These are phyloP conservation scores for Rhabditoides inermis DNA, from an alignment of 2,888 invertebrate species.

Conservation along the genomic window DNA sequence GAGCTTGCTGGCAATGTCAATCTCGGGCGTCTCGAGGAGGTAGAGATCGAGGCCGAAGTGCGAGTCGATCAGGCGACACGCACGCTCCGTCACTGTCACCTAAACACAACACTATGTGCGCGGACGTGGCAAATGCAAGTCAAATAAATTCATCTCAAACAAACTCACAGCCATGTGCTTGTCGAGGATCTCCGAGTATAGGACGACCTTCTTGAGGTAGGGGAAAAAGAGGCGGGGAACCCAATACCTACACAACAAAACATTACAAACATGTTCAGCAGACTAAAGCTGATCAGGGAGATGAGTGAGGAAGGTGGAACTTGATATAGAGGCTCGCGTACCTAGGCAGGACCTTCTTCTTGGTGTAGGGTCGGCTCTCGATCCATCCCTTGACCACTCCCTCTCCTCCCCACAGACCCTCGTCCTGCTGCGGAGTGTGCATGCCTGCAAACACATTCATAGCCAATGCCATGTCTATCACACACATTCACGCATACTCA, in stretches of 20 bases:
- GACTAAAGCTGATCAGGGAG: too few species aligned
- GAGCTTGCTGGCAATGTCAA: conserved; percentile 77
- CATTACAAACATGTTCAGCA: not conserved
- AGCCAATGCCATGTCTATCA: not conserved
- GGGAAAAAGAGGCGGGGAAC: conserved; percentile 84
- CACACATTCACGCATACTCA: not conserved
- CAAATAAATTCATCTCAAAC: too few species aligned
- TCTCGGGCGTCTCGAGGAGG: conserved; percentile 78
- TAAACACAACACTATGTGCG: too few species aligned
- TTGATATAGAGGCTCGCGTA: not conserved
- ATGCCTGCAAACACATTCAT: conserved; percentile 67
- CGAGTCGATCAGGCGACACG: conserved; percentile 75
- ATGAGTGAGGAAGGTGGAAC: too few species aligned
- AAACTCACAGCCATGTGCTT: conserved; percentile 30
- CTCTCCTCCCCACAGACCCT: conserved; percentile 94
- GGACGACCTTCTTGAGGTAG: conserved; percentile 67
- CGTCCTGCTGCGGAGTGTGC: conserved; percentile 70
- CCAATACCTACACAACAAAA: conserved; percentile 52
- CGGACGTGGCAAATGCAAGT: too few species aligned
- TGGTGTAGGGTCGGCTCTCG: conserved; percentile 40
- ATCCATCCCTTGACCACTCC: conserved; percentile 76
- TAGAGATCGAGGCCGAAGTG: conserved; percentile 89
- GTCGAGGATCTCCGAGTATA: conserved; percentile 60
- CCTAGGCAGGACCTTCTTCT: conserved; percentile 47
- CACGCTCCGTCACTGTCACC: conserved; percentile 73